Conservation (phyloP, 2,888 invertebrate genomes). For the Schizotus pectinicornis region DNA sequence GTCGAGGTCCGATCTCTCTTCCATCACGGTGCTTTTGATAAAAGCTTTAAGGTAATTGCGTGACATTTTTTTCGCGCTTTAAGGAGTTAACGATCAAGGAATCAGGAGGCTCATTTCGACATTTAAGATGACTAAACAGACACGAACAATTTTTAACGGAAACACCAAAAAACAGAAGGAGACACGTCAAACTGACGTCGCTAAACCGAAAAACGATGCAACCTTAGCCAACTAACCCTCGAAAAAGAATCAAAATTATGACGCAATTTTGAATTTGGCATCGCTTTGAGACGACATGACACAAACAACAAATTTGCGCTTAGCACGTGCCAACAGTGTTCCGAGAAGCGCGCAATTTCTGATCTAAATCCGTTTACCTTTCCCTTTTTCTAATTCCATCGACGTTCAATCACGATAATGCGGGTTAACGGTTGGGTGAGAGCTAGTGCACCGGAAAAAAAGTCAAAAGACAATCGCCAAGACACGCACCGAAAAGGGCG, state of each 20-base stretch:
- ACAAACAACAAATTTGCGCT: too few relatives aligned
- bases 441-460: background rate
- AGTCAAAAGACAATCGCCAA: constrained; percentile 4
- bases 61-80: constrained; percentile 34
- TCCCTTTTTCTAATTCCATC: background rate
- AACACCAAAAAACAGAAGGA: constrained; percentile 14
- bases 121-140: constrained; percentile 6
- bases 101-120: constrained; percentile 10
- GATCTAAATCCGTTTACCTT: constrained; percentile 11
- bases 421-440: background rate
- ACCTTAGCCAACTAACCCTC: too few relatives aligned
- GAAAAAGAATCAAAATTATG: constrained; percentile 4
- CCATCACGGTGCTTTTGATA: constrained; percentile 46
- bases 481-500: constrained; percentile 14
- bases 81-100: background rate
- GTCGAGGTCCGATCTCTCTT: constrained; percentile 16
- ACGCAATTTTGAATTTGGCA: background rate
- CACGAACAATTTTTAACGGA: constrained; percentile 22
- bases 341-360: too few relatives aligned
- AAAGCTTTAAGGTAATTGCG: constrained; percentile 49
- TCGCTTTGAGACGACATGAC: too few relatives aligned
- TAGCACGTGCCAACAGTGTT: too few relatives aligned
- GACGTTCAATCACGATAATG: background rate
- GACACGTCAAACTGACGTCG: constrained; percentile 17
- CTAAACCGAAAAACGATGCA: background rate